A percentile compares a stretch with the other conserved stretches of the same genome.
Evolutionary conservation across 2,113 vertebrate species (phyloP).

Genomic region (Nibea albiflora): DNA sequence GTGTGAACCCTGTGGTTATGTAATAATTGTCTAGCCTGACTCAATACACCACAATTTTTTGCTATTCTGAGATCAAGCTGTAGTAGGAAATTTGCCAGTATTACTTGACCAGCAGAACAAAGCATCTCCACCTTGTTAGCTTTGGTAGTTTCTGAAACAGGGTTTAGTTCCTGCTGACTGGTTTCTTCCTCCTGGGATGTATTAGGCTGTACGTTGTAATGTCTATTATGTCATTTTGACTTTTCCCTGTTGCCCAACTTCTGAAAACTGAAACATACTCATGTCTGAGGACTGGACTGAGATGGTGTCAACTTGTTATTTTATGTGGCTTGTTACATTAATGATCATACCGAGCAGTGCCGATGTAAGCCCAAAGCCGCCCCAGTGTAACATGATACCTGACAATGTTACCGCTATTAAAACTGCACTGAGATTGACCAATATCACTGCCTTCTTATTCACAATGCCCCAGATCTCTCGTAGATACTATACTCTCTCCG

Average conservation of each 20-base stretch:
- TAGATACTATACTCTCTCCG: slow-evolving; percentile 68
- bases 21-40: slow-evolving; percentile 64
- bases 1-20: slow-evolving; percentile 66
- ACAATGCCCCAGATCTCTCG: slow-evolving; percentile 69
- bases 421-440: slow-evolving; percentile 52
- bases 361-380: slow-evolving; percentile 14
- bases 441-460: slow-evolving; percentile 41
- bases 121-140: slow-evolving; percentile 54
- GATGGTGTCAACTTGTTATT: slow-evolving; percentile 9
- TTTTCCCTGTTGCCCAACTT: slow-evolving; percentile 14
- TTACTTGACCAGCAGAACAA: slow-evolving; percentile 47
- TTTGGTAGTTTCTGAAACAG: slow-evolving; percentile 33
- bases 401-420: slow-evolving; percentile 13
- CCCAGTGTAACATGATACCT: slow-evolving; percentile 5
- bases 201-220: slow-evolving; percentile 24
- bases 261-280: slow-evolving; percentile 8
- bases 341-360: slow-evolving; percentile 19
- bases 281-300: slow-evolving; percentile 4
- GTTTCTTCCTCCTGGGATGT: slow-evolving; percentile 35
- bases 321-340: slow-evolving; percentile 12
- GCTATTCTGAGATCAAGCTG: slow-evolving; percentile 37
- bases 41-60: slow-evolving; percentile 35
- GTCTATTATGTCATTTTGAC: slow-evolving; percentile 34
- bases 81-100: slow-evolving; percentile 39
- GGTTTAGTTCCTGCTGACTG: slow-evolving; percentile 53